A percentile compares a stretch with the other conserved stretches of the same genome.
phyloP scores from a whole-genome alignment of 1,140 invertebrate genomes.

The Drosophila bifasciata region DNA sequence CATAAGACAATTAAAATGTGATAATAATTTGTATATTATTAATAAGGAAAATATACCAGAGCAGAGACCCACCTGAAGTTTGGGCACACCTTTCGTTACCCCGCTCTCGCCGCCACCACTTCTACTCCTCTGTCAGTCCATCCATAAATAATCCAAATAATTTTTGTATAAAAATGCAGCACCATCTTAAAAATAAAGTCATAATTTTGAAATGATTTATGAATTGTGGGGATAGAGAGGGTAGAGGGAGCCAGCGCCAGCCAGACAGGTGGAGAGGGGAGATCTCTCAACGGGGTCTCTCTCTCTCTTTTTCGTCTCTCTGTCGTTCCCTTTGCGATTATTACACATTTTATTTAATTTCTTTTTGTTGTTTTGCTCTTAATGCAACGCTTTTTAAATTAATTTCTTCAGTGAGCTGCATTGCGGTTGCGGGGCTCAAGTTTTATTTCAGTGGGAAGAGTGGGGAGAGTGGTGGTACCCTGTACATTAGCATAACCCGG shows the following conservation, averaged over 20 bases:
- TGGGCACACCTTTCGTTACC: not conserved
- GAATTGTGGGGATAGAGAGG: constrained; percentile 59
- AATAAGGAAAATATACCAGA: not conserved
- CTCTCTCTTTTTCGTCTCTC: not conserved
- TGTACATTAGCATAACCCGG: constrained; percentile 69
- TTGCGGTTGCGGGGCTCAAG: constrained; percentile 34
- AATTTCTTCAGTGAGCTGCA: constrained; percentile 63
- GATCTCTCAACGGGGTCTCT: constrained; percentile 16
- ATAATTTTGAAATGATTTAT: constrained; percentile 81
- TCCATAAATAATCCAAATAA: constrained; percentile 68
- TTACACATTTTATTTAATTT: constrained; percentile 75
- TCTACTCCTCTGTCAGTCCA: constrained; percentile 2
- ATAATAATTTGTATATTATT: constrained; percentile 47
- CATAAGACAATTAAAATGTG: constrained; percentile 63
- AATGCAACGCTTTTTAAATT: constrained; percentile 76
- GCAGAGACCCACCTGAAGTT: constrained; percentile 13
- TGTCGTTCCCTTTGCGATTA: constrained; percentile 43
- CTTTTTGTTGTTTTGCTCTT: constrained; percentile 62
- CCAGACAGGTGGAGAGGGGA: constrained; percentile 31
- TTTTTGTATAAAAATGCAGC: constrained; percentile 75
- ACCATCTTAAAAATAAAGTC: constrained; percentile 70
- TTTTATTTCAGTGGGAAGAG: constrained; percentile 27
- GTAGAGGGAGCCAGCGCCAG: constrained; percentile 33
- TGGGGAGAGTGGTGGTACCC: constrained; percentile 11
- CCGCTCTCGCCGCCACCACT: not conserved